These are phyloP conservation scores for Parauchenoglanis ngamensis DNA, from an alignment of 2,797 vertebrate genomes.

Conservation along the genomic window DNA sequence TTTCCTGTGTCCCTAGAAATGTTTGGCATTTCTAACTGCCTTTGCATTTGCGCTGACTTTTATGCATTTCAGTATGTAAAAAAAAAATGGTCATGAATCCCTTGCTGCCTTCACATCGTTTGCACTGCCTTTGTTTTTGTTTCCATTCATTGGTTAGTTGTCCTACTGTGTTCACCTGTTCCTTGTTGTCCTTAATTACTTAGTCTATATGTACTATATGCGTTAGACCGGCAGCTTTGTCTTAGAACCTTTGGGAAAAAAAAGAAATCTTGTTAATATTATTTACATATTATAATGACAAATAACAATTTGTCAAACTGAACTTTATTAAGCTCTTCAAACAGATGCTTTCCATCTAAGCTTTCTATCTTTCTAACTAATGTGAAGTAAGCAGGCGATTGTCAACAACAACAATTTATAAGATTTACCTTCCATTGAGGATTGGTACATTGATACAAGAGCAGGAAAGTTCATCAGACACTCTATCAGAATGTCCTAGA, in stretches of 20 bases:
- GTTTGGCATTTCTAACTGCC: not conserved
- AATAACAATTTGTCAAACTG: not conserved
- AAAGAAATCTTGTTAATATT: too few relatives aligned
- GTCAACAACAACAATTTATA: not conserved
- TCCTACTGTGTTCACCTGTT: not conserved
- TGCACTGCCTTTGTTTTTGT: not conserved
- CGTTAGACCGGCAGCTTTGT: not conserved
- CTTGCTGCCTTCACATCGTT: not conserved
- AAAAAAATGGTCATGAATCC: not conserved
- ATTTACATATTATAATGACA: not conserved
- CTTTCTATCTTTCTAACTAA: not conserved
- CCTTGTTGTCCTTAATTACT: not conserved
- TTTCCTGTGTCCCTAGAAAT: not conserved
- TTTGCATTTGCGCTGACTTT: not conserved
- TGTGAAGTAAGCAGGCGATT: not conserved
- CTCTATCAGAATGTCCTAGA: not conserved
- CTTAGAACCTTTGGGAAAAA: not conserved
- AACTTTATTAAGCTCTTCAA: too few relatives aligned
- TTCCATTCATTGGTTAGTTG: not conserved
- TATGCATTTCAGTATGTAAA: not conserved
- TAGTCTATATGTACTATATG: not conserved
- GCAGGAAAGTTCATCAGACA: not conserved
- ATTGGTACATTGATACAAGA: not conserved
- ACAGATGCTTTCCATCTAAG: not conserved
- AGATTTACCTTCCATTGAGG: not conserved